Percentiles rank a stretch among this genome's conserved stretches.
Conservation (phyloP, 35 echinoderm and acorn worm species). For the Stichopus chloronotus region DNA sequence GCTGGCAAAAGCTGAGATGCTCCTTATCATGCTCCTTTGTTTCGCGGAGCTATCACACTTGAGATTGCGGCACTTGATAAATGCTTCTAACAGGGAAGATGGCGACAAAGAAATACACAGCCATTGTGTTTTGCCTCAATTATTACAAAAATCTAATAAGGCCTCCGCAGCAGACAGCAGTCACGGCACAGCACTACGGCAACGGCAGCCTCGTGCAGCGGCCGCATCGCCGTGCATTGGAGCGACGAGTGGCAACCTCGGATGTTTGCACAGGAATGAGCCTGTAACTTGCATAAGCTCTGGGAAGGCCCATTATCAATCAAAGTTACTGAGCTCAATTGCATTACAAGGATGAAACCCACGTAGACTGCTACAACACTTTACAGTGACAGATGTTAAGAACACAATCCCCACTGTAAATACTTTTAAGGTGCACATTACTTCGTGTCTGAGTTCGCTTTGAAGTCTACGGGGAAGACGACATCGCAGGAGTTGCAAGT, state of each 20-base stretch:
- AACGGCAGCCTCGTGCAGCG: not conserved
- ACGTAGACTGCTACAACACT: not conserved
- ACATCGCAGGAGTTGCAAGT: not conserved
- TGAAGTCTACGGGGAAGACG: not conserved
- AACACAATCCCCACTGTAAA: not conserved
- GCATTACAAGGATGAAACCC: constrained; percentile 17
- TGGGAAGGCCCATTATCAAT: constrained; percentile 19
- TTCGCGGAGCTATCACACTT: constrained; percentile 11
- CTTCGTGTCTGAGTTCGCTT: not conserved
- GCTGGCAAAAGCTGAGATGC: not conserved
- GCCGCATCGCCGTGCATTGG: not conserved
- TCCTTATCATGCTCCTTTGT: not conserved
- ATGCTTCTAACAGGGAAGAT: constrained; percentile 4
- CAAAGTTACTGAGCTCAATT: constrained; percentile 34
- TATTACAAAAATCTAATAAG: constrained; percentile 57
- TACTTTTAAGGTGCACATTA: not conserved
- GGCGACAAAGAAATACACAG: constrained; percentile 39
- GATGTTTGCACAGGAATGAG: constrained; percentile 41
- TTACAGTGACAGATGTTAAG: not conserved
- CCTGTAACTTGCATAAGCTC: constrained; percentile 36
- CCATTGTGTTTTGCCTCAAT: constrained; percentile 50
- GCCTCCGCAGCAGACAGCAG: not conserved
- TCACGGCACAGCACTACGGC: too few species aligned
- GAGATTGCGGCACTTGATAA: constrained; percentile 50
- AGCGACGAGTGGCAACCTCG: constrained; percentile 38